Percentiles rank a stretch among this genome's conserved stretches.
These are phyloP conservation scores for Phyllopteryx taeniolatus DNA, from an alignment of 2,113 vertebrate genomes.

Conservation along the genomic window DNA sequence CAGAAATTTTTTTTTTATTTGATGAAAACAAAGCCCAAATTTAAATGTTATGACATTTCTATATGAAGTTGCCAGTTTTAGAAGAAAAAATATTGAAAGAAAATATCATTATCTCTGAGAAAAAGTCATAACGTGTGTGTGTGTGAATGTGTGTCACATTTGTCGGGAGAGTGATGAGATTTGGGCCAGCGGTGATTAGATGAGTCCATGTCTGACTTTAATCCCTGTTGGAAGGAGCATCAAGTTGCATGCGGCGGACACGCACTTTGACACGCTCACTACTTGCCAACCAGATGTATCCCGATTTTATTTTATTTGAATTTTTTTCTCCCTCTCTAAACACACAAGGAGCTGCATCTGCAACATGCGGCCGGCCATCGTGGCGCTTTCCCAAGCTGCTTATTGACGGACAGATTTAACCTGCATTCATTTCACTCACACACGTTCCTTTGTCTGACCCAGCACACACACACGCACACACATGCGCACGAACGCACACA, in stretches of 20 bases:
- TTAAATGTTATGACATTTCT: no score
- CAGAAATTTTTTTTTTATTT: no score
- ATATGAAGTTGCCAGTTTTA: no score
- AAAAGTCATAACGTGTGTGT: neutral
- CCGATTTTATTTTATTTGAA: slow-evolving; percentile 14
- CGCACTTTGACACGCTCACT: slow-evolving; percentile 8
- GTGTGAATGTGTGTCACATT: slow-evolving; percentile 11
- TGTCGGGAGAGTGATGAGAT: slow-evolving; percentile 28
- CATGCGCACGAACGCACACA: slow-evolving; percentile 18
- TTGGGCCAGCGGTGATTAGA: slow-evolving; percentile 68
- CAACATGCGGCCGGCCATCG: slow-evolving; percentile 39
- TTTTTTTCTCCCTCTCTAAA: slow-evolving; percentile 3
- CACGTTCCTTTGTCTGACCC: slow-evolving; percentile 54
- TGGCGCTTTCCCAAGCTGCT: slow-evolving; percentile 64
- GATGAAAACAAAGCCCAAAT: no score
- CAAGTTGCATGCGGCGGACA: slow-evolving; percentile 46
- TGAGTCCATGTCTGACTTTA: slow-evolving; percentile 67
- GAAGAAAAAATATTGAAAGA: no score
- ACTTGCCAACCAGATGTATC: slow-evolving; percentile 61
- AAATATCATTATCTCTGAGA: no score
- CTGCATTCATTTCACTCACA: slow-evolving; percentile 52
- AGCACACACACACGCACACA: slow-evolving; percentile 16
- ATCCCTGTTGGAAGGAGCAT: slow-evolving; percentile 64
- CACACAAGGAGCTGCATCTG: slow-evolving; percentile 45
- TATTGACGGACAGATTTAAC: slow-evolving; percentile 65